These are phyloP conservation scores for Heliconius hewitsoni DNA, from an alignment of 1,140 invertebrate genomes.

Conservation along the genomic window DNA sequence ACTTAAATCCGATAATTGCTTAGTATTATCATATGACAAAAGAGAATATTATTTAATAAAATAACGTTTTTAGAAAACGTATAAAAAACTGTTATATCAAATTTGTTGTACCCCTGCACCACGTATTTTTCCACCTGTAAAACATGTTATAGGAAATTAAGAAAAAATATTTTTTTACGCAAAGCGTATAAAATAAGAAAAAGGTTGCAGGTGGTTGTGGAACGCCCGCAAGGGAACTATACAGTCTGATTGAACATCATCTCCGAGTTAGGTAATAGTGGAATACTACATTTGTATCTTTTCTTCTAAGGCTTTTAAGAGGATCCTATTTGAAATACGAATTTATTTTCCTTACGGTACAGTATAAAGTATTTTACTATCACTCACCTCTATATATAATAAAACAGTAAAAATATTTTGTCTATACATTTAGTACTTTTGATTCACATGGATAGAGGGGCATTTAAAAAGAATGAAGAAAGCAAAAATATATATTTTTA, in stretches of 20 bases:
- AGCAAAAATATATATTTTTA: no score
- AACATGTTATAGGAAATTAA: neutral
- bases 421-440: no score
- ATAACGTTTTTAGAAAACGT: no score
- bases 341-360: neutral
- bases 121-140: neutral
- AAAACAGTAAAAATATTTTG: no score
- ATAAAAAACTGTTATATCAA: no score
- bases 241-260: slow-evolving; percentile 28
- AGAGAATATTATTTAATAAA: no score
- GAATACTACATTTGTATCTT: slow-evolving; percentile 15
- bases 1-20: no score
- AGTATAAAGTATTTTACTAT: neutral
- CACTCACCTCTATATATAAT: no score
- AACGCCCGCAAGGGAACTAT: slow-evolving; percentile 26
- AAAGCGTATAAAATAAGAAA: slow-evolving; percentile 19
- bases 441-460: no score
- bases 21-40: no score
- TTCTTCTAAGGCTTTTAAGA: neutral
- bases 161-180: neutral
- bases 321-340: slow-evolving; percentile 1
- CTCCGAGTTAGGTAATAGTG: slow-evolving; percentile 22
- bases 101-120: no score
- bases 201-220: slow-evolving; percentile 24
- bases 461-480: no score